Evolutionary conservation across 92 coral and sea anemone genomes (phyloP), one percentile per base, ranked within the genome.

Genomic region (Umimayanthus kanabou): DNA sequence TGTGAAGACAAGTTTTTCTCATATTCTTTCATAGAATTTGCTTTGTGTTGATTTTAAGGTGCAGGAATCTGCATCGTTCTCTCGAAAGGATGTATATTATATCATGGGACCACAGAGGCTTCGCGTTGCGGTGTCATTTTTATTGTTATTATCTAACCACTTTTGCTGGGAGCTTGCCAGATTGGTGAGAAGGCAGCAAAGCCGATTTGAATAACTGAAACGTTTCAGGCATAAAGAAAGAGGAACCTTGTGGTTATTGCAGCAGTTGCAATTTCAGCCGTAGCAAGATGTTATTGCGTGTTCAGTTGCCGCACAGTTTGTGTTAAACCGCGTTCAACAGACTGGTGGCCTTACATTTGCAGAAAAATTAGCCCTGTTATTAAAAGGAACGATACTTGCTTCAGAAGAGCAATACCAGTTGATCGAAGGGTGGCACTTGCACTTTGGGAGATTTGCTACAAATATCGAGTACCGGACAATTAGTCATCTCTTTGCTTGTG

Each of bases 361-460:
- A 26, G 26, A 26, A 29, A 85, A 81, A n/a, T 74, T 16, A 81
- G 67, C 40, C 88, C 80, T 43, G 39, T 37, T 5, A 26, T 85
- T 4, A 61, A 70, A 4, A 18, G 88, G 43, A 61, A 85, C 23
- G 81, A 85, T 81, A 73, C 80, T 22, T 6, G 73, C 45, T 85
- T 85, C 55, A 67, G 89, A 85, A 39, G 82, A 76, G 81, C 81
- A 39, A 26, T 85, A 45, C 89, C 89, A 23, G 25, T 55, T 45
- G 22, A 25, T 73, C 81, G 33, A 25, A 66, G 82, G 26, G 37
- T 45, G 16, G 89, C 89, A 73, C 50, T 55, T 16, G 30, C 73
- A 16, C 82, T 85, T n/a, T n/a, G n/a, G 72, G 86, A 69, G 86
- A 73, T 66, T 88, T 28, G 86, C 86, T n/a, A 88, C 90, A 43